phyloP scores from a whole-genome alignment of 2,888 invertebrate genomes.

The Dolichomitus sp. region DNA sequence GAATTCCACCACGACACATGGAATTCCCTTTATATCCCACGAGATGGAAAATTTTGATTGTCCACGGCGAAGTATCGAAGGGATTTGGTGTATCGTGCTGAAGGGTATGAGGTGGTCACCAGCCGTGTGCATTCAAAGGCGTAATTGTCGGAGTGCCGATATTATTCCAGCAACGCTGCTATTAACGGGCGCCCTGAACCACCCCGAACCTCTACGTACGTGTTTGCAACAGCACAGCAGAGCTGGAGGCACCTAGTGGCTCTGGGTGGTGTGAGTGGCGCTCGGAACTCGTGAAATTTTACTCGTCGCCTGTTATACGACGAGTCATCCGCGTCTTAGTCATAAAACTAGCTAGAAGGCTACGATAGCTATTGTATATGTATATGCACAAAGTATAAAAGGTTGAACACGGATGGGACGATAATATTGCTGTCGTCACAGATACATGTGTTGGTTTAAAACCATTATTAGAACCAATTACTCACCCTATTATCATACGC shows the following conservation, averaged over 20 bases:
- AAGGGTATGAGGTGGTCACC: constrained; percentile 18
- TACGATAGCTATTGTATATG: constrained; percentile 14
- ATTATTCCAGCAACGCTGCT: constrained; percentile 38
- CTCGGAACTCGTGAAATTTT: constrained; percentile 60
- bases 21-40: constrained; percentile 56
- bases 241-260: constrained; percentile 3
- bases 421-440: constrained; percentile 7
- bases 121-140: constrained; percentile 26
- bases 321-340: constrained; percentile 37
- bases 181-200: constrained; percentile 8
- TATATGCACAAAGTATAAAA: neutral
- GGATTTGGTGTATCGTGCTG: constrained; percentile 13
- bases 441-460: neutral
- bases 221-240: neutral
- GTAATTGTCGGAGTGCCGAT: constrained; percentile 34
- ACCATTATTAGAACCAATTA: constrained; percentile 12
- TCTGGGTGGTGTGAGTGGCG: neutral
- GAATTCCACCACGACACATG: constrained; percentile 22
- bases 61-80: constrained; percentile 36
- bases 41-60: constrained; percentile 49
- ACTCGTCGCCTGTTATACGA: constrained; percentile 53
- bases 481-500: neutral
- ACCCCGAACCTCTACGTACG: neutral
- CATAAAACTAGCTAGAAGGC: constrained; percentile 49
- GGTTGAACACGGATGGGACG: neutral